Conservation (phyloP, 2,113 vertebrate genomes). For the Salvelinus alpinus region DNA sequence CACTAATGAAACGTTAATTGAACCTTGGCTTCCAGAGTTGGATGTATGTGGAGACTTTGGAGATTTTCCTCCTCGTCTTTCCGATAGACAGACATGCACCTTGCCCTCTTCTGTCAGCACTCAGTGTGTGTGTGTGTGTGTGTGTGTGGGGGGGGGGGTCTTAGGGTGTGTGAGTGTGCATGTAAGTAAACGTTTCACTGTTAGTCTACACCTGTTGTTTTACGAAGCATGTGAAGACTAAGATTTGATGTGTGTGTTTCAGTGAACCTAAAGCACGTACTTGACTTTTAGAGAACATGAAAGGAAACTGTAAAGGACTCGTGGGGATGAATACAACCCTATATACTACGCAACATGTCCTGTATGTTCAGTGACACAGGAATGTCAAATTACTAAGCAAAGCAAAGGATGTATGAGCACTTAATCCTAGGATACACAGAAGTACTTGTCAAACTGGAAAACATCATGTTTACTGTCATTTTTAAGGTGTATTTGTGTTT, state of each 20-base stretch:
- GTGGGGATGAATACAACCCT: background rate
- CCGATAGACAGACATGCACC: slow-evolving; percentile 27
- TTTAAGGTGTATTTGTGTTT: slow-evolving; percentile 6
- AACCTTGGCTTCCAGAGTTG: slow-evolving; percentile 42
- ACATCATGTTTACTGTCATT: background rate
- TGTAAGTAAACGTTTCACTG: background rate
- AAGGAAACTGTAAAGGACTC: background rate
- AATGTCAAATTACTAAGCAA: background rate
- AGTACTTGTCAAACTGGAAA: background rate
- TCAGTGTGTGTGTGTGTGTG: slow-evolving; percentile 20
- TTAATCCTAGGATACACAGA: background rate
- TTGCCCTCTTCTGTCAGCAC: slow-evolving; percentile 29
- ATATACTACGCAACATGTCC: background rate
- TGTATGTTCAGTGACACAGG: background rate
- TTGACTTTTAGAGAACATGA: slow-evolving; percentile 7
- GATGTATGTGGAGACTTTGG: slow-evolving; percentile 31
- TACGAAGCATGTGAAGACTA: too few relatives aligned
- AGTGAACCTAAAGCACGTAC: background rate
- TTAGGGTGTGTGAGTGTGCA: too few relatives aligned
- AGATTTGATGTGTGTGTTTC: background rate
- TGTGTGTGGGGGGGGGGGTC: background rate
- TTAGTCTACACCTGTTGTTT: too few relatives aligned
- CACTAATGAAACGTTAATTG: slow-evolving; percentile 62
- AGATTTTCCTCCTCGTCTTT: slow-evolving; percentile 32
- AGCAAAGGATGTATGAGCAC: background rate